A percentile compares a stretch with the other conserved stretches of the same genome.
These are phyloP conservation scores for Leptodactylus fallax DNA, from an alignment of 2,797 vertebrate genomes.

Conservation along the genomic window DNA sequence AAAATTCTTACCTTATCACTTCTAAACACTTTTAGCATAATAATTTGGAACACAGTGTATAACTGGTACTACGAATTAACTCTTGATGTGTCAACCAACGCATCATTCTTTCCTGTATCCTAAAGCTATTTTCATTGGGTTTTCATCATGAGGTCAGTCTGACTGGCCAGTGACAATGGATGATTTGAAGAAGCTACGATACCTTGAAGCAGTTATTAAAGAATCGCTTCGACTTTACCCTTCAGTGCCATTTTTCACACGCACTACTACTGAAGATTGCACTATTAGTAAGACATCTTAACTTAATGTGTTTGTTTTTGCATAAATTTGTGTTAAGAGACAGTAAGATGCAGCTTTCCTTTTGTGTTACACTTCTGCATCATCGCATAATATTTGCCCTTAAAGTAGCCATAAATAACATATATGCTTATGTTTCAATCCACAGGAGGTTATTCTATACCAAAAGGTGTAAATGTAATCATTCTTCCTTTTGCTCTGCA, in stretches of 20 bases:
- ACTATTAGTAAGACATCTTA: conserved; percentile 80
- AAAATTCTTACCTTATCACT: no score
- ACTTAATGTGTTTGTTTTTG: neutral
- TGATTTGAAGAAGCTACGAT: conserved; percentile 88
- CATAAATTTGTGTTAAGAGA: neutral
- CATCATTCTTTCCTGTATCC: neutral
- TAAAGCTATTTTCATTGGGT: neutral
- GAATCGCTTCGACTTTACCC: conserved; percentile 90
- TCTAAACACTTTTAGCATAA: no score
- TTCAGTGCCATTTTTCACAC: conserved; percentile 89
- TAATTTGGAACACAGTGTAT: no score
- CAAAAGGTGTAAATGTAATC: conserved; percentile 79
- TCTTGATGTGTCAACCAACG: neutral
- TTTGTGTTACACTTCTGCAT: neutral
- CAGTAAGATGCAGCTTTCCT: neutral
- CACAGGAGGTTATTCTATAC: conserved; percentile 82
- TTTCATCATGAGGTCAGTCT: conserved; percentile 76
- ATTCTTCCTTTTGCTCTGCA: conserved; percentile 86
- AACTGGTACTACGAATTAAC: neutral
- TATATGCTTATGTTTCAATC: neutral
- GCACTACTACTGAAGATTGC: conserved; percentile 83
- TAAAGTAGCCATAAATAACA: neutral
- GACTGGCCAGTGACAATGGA: conserved; percentile 79
- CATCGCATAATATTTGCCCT: neutral
- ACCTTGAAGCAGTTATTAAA: conserved; percentile 92